Base-by-base conservation (phyloP, 1,140 invertebrate species). In the Cyphomyrmex costatus region DNA sequence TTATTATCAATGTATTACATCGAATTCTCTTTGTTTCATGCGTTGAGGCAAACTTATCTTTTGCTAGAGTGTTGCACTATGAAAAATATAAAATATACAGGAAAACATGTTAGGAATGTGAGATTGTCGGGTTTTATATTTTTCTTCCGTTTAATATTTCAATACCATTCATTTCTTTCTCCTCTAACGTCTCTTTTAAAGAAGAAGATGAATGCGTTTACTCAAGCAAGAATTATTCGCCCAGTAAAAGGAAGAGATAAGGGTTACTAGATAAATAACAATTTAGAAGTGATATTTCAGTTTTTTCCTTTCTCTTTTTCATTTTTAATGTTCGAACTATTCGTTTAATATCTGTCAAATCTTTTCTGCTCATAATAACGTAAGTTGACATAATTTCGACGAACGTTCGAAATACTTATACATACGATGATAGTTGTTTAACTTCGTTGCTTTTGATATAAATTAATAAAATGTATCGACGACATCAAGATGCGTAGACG, bases 381-480 rank as follows among this genome's bases (percentile, higher is more conserved):
- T 6, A 58, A 19, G 21, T 82, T 36, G 19, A 83, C n/a, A n/a
- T n/a, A n/a, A n/a, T n/a, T n/a, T 83, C 36, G 79, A 71, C 14
- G 24, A 14, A 73, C 51, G 53, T 60, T 73, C 24, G 36, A 60
- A 14, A n/a, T 73, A 36, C 56, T 49, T 19, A 16, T 49, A 58
- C 3, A 21, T 71, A 30, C 27, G 36, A 8, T 14, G 16, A 4
- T 42, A 70, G 16, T 74, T 73, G 79, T 60, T 83, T 19, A 7
- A 2, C 24, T 73, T 49, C 19, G 36, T 61, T 83, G 42, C 3
- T 60, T 71, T 46, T 21, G 53, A 83, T 24, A 27, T 74, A 61
- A 83, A 73, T 36, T 58, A 82, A 82, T 83, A 83, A 83, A 83
- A 83, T 60, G 6, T 74, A 74, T 27, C 68, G 58, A 42, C 4